Evolutionary conservation across 2,113 vertebrate genomes (phyloP).

Genomic region (Takifugu bimaculatus): DNA sequence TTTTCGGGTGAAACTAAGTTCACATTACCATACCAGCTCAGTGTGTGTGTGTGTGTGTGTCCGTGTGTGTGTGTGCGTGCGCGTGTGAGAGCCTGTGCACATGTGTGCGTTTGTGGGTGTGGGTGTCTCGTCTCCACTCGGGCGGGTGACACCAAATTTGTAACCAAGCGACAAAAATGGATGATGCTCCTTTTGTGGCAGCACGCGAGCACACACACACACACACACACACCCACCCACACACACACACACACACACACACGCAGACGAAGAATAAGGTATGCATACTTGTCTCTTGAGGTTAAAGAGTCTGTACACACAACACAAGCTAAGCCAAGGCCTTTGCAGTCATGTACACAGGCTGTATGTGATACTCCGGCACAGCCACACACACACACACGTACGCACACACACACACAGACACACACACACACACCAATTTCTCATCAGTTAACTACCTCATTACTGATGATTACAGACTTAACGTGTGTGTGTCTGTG

Average conservation of each 20-base stretch:
- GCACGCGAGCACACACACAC: conserved; percentile 12
- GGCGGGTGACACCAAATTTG: conserved; percentile 64
- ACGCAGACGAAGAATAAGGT: conserved; percentile 60
- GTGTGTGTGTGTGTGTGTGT: conserved; percentile 23
- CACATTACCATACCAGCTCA: conserved; percentile 88
- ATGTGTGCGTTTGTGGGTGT: conserved; percentile 16
- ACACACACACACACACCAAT: neutral
- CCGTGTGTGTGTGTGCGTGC: conserved; percentile 26
- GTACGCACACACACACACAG: conserved; percentile 6
- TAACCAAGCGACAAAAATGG: conserved; percentile 75
- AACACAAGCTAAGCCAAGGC: conserved; percentile 23
- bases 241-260: conserved; percentile 20
- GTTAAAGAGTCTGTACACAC: conserved; percentile 29
- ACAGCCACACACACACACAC: conserved; percentile 10
- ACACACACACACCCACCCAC: conserved; percentile 15
- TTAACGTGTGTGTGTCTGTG: neutral
- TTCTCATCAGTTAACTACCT: conserved; percentile 26
- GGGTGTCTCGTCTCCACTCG: conserved; percentile 43
- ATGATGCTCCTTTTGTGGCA: conserved; percentile 49
- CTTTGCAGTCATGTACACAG: conserved; percentile 14
- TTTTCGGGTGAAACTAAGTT: conserved; percentile 93
- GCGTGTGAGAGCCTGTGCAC: conserved; percentile 4
- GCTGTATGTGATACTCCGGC: neutral
- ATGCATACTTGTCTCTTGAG: conserved; percentile 34
- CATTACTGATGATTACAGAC: conserved; percentile 13